Percentiles rank a stretch among this genome's conserved stretches.
These are phyloP conservation scores for Pararge aegeria DNA, from an alignment of 1,140 invertebrate species.

Conservation along the genomic window DNA sequence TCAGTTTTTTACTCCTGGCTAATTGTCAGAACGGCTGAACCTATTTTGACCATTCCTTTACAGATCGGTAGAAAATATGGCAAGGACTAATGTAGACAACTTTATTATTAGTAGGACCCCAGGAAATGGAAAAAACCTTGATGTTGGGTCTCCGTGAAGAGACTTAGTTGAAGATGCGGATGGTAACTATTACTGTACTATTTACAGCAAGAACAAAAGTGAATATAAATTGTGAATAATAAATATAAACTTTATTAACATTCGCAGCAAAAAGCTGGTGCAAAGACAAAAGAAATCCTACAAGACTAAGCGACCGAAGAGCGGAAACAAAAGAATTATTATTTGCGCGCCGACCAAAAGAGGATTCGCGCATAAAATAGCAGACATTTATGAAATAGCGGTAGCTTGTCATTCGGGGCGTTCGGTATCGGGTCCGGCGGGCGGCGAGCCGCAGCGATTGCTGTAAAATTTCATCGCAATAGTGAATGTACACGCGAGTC, in stretches of 20 bases:
- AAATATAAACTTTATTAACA: background rate
- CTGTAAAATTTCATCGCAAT: conserved; percentile 70
- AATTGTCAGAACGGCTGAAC: too few species aligned
- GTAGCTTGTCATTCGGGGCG: conserved; percentile 63
- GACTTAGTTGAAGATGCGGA: too few species aligned
- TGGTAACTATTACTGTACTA: too few species aligned
- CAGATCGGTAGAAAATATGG: too few species aligned
- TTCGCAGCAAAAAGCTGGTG: conserved; percentile 2
- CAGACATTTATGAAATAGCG: conserved; percentile 71
- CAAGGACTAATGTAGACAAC: too few species aligned
- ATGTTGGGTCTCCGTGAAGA: too few species aligned
- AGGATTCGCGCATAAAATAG: conserved; percentile 61
- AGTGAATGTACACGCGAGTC: conserved; percentile 67
- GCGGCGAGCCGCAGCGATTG: conserved; percentile 60
- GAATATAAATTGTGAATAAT: background rate
- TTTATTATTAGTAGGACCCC: too few species aligned
- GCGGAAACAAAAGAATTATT: conserved; percentile 52
- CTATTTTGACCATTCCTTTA: too few species aligned
- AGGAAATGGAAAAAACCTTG: too few species aligned
- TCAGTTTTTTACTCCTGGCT: too few species aligned
- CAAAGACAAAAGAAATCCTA: conserved; percentile 2
- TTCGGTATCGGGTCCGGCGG: conserved; percentile 53
- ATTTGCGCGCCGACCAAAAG: conserved; percentile 50
- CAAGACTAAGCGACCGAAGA: conserved; percentile 11
- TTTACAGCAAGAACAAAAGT: too few species aligned